Percentiles rank a stretch among this genome's conserved stretches.
Conservation (phyloP, 1,140 invertebrate genomes). For the Nephila pilipes region DNA sequence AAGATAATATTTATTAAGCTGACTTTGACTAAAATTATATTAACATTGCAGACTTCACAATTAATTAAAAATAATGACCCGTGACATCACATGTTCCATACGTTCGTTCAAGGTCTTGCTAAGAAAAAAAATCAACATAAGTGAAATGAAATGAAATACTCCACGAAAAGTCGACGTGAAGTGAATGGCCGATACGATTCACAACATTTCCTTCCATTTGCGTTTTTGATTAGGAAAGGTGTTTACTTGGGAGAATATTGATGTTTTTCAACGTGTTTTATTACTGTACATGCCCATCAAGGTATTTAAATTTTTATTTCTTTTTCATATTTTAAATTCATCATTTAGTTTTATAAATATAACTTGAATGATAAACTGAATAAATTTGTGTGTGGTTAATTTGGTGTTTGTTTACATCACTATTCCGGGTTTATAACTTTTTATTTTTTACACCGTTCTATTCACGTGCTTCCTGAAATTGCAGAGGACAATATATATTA, state of each 20-base stretch:
- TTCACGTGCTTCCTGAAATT: neutral
- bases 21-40: too few species aligned
- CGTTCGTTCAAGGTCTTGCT: neutral
- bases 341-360: neutral
- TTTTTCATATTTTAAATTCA: neutral
- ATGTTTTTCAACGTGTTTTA: neutral
- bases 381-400: neutral
- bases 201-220: slow-evolving; percentile 19
- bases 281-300: neutral
- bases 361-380: too few species aligned
- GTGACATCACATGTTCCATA: too few species aligned
- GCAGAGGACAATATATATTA: neutral
- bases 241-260: neutral
- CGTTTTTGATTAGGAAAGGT: slow-evolving; percentile 26
- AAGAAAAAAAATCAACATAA: neutral
- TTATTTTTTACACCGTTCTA: neutral
- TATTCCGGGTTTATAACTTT: neutral
- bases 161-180: slow-evolving; percentile 39
- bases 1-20: too few species aligned
- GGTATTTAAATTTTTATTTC: neutral
- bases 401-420: neutral
- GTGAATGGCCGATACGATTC: slow-evolving; percentile 28
- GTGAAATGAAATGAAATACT: slow-evolving; percentile 14
- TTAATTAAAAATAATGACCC: too few species aligned
- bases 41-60: too few species aligned